Percentiles rank a stretch among this genome's conserved stretches.
Evolutionary conservation across 2,797 vertebrate species (phyloP).

Genomic region (Bradypodion ventrale): DNA sequence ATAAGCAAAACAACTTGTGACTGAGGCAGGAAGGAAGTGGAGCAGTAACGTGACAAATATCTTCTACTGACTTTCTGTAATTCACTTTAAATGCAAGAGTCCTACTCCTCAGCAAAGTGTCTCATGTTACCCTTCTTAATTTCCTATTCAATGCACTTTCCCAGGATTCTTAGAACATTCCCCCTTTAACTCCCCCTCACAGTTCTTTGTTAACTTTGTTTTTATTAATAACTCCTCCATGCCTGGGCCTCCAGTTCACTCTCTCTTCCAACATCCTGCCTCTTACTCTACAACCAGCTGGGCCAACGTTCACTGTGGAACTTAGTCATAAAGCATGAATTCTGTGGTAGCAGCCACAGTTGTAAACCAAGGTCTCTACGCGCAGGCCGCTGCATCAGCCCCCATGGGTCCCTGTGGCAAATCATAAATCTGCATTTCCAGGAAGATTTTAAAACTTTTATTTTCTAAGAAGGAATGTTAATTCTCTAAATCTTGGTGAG

Average conservation of each 20-base stretch:
- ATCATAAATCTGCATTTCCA: constrained; percentile 71
- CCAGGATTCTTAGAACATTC: constrained; percentile 42
- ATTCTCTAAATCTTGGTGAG: constrained; percentile 55
- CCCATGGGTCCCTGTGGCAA: constrained; percentile 61
- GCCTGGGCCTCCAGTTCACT: constrained; percentile 50
- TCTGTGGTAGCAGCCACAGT: constrained; percentile 66
- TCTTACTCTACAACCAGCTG: constrained; percentile 41
- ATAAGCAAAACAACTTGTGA: constrained; percentile 23
- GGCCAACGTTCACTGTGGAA: constrained; percentile 56
- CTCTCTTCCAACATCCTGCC: constrained; percentile 48
- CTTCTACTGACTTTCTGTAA: constrained; percentile 41
- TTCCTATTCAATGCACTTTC: constrained; percentile 58
- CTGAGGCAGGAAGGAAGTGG: background rate
- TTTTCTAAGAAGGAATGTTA: constrained; percentile 68
- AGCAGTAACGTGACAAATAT: fast-evolving
- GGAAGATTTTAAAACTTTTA: constrained; percentile 73
- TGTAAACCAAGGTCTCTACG: constrained; percentile 54
- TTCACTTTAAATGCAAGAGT: constrained; percentile 37
- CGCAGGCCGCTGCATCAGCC: constrained; percentile 63
- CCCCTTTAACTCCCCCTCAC: constrained; percentile 32
- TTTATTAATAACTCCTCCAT: constrained; percentile 59
- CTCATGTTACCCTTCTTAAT: constrained; percentile 2
- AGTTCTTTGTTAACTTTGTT: constrained; percentile 43
- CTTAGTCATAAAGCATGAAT: constrained; percentile 70
- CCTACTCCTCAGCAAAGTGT: constrained; percentile 9